These are phyloP conservation scores for Amblyopsis hoosieri DNA, from an alignment of 2,797 vertebrate species.

Conservation along the genomic window DNA sequence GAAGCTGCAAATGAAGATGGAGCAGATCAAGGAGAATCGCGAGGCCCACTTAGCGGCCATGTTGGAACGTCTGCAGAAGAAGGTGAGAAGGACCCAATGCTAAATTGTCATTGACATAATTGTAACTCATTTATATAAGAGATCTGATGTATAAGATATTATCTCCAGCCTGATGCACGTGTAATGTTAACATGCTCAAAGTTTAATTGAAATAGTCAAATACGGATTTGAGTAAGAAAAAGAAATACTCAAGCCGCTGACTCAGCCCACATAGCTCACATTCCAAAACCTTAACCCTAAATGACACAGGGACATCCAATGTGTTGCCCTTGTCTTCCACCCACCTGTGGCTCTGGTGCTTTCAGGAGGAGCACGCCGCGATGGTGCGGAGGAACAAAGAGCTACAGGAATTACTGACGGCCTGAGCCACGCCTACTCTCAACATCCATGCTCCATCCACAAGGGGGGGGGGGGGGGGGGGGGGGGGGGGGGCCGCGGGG, in stretches of 20 bases:
- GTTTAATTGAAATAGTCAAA: no score
- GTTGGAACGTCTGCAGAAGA: slow-evolving; percentile 91
- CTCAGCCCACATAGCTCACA: no score
- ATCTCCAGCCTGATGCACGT: not conserved
- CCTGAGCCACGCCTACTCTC: slow-evolving; percentile 74
- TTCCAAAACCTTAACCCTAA: not conserved
- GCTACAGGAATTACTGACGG: slow-evolving; percentile 91
- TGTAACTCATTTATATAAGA: not conserved
- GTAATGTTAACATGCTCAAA: not conserved
- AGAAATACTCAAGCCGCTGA: no score
- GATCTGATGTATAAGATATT: not conserved
- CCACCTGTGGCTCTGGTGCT: slow-evolving; percentile 2
- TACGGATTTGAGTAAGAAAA: no score
- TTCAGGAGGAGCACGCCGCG: slow-evolving; percentile 89
- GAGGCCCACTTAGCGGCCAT: slow-evolving; percentile 90
- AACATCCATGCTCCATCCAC: slow-evolving; percentile 52
- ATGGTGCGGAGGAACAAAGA: slow-evolving; percentile 98
- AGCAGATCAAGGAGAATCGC: slow-evolving; percentile 94
- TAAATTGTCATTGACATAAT: not conserved
- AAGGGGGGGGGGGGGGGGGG: no score
- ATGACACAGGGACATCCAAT: not conserved
- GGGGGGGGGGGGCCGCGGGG: no score
- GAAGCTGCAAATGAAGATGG: slow-evolving; percentile 96
- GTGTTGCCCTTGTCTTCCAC: not conserved
- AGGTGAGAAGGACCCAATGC: slow-evolving; percentile 66